Conservation (phyloP, 92 coral and sea anemone species). For the Umimayanthus chanpuru region DNA sequence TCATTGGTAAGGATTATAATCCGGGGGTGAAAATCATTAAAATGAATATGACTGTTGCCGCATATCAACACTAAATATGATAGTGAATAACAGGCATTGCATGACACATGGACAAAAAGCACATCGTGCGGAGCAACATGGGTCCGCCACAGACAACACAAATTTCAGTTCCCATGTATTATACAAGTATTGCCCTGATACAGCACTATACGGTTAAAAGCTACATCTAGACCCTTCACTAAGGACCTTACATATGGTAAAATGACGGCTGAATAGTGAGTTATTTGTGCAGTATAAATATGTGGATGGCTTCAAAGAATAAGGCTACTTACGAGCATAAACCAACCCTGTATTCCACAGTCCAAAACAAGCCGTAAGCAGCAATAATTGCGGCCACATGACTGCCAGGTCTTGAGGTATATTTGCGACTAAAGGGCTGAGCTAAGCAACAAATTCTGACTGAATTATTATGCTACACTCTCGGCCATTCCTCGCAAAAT, state of each 20-base stretch:
- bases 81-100: conserved; percentile 33
- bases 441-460: conserved; percentile 11
- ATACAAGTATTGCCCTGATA: background rate
- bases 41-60: background rate
- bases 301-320: background rate
- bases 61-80: conserved; percentile 10
- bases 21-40: background rate
- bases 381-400: conserved; percentile 7
- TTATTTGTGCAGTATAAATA: background rate
- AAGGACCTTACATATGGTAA: background rate
- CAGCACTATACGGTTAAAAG: background rate
- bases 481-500: conserved; percentile 45
- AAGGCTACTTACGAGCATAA: conserved; percentile 36
- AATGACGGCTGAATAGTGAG: background rate
- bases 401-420: background rate
- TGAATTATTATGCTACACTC: conserved; percentile 23
- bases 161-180: background rate
- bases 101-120: conserved; percentile 29
- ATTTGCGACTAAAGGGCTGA: conserved; percentile 1
- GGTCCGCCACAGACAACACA: background rate
- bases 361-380: conserved; percentile 8
- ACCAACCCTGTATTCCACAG: conserved; percentile 24
- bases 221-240: background rate
- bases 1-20: background rate
- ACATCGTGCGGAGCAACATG: background rate